Evolutionary conservation across 2,113 vertebrate species (phyloP).

Genomic region (Alces alces): DNA sequence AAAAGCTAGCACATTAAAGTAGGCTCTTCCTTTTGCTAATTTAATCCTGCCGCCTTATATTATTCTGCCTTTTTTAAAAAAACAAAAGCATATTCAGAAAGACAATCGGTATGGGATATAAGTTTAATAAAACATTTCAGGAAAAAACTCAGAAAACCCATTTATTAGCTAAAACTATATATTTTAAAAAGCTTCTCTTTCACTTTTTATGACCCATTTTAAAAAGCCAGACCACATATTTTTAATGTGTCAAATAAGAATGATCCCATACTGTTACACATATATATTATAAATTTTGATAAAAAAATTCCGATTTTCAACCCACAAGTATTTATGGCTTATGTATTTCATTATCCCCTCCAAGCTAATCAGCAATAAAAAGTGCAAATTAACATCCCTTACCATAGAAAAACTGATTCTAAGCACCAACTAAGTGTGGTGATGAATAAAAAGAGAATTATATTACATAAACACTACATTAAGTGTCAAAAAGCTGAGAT

Average conservation of each 20-base stretch:
- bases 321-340: slow-evolving; percentile 21
- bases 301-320: slow-evolving; percentile 48
- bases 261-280: slow-evolving; percentile 27
- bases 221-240: slow-evolving; percentile 37
- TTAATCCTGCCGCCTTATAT: slow-evolving; percentile 9
- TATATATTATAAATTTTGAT: neutral
- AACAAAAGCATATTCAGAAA: slow-evolving; percentile 28
- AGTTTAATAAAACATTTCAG: slow-evolving; percentile 38
- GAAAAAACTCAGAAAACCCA: slow-evolving; percentile 37
- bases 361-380: slow-evolving; percentile 24
- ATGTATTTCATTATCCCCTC: neutral
- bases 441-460: slow-evolving; percentile 30
- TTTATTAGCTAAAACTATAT: slow-evolving; percentile 48
- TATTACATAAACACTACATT: slow-evolving; percentile 30
- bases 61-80: slow-evolving; percentile 47
- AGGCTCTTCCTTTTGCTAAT: slow-evolving; percentile 34
- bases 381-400: slow-evolving; percentile 24
- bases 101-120: slow-evolving; percentile 27
- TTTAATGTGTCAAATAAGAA: slow-evolving; percentile 36
- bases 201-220: slow-evolving; percentile 46
- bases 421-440: slow-evolving; percentile 33
- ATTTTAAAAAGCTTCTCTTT: slow-evolving; percentile 17
- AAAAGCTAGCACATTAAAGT: slow-evolving; percentile 5
- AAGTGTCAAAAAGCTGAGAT: slow-evolving; percentile 24
- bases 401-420: slow-evolving; percentile 2